These are phyloP conservation scores for Noctuana brunneofusca DNA, from an alignment of 2,888 invertebrate genomes.

Conservation along the genomic window DNA sequence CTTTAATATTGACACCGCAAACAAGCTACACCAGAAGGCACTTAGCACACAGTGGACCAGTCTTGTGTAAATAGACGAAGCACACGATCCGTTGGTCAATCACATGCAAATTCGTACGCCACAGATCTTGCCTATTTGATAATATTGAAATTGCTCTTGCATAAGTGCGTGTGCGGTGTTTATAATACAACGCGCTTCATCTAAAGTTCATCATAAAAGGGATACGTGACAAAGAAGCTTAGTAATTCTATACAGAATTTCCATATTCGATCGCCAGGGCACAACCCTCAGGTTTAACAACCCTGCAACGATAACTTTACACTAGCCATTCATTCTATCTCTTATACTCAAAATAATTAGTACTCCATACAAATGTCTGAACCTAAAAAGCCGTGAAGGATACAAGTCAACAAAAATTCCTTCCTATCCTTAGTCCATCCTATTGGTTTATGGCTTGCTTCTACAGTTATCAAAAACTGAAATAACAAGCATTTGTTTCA, in stretches of 20 bases:
- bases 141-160: slow-evolving; percentile 66
- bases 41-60: slow-evolving; percentile 39
- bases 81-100: slow-evolving; percentile 59
- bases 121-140: slow-evolving; percentile 69
- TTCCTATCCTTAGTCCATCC: no score
- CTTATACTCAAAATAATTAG: no score
- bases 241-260: not conserved
- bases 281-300: no score
- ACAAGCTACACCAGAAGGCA: slow-evolving; percentile 42
- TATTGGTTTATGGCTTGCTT: no score
- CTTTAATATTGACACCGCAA: slow-evolving; percentile 37
- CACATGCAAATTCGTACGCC: slow-evolving; percentile 62
- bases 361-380: no score
- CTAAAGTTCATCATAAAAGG: not conserved
- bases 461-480: no score
- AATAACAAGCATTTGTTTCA: not conserved
- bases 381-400: no score
- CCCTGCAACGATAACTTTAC: no score
- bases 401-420: not conserved
- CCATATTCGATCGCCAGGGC: not conserved
- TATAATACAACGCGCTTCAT: slow-evolving; percentile 35
- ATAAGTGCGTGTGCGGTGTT: slow-evolving; percentile 42
- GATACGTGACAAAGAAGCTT: not conserved
- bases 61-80: slow-evolving; percentile 50
- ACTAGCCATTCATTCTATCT: no score